Evolutionary conservation across 2,797 vertebrate genomes (phyloP), one percentile per base, ranked within the genome.

Genomic region (Sparidentex hasta): DNA sequence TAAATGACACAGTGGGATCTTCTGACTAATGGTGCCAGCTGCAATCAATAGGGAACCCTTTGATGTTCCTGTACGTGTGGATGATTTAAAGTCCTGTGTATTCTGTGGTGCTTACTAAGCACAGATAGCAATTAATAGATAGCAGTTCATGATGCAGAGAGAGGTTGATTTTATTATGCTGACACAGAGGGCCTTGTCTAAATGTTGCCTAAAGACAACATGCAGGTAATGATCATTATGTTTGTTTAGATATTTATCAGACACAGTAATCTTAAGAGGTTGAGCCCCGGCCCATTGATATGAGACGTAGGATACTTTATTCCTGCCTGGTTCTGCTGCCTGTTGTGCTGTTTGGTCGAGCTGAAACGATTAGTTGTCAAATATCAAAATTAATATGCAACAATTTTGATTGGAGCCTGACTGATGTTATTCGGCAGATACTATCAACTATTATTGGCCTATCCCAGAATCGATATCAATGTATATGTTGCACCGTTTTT

Each of bases 1-100:
- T 87, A 89, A 91, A 88, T 81, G 76, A 81, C 78, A 87, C 63
- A 3, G 73, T 2, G 25, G 87, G 74, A 73, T 82, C 67, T 76
- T 81, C 58, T 78, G 72, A 90, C 76, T 84, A 83, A 87, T 80
- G 70, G 68, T 71, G 48, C 44, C 71, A 81, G 76, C 65, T 71
- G 65, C 63, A 65, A 85, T 92, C 86, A 70, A 85, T 87, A 74
- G 51, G 75, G 68, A 63, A 63, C 23, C 80, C 75, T 64, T 65
- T 84, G 44, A 20, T 38, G 56, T 57, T 67, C 7, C 33, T 33
- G 33, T 33, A 50, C 47, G 66, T 76, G 76, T 5, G 27, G 69
- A 69, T 87, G 74, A 84, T 81, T 90, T 87, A 67, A 76, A 75
- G 18, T 67, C 52, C 63, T 48, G 58, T 59, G 57, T 71, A 50